A percentile compares a stretch with the other conserved stretches of the same genome.
Evolutionary conservation across 2,888 invertebrate genomes (phyloP).

Genomic region (Neelides folsomi): DNA sequence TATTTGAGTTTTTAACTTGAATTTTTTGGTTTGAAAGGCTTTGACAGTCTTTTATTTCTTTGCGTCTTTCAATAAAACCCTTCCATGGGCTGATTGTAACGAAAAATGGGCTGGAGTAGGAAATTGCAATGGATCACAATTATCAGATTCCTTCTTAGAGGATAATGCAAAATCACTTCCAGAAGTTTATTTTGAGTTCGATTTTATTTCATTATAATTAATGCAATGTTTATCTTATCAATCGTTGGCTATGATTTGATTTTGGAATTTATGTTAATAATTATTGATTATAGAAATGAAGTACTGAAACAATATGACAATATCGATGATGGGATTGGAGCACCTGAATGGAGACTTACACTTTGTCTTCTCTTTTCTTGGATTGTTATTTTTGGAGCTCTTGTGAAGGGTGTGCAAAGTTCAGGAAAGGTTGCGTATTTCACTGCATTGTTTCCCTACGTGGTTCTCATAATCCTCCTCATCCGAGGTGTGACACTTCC

Average conservation of each 20-base stretch:
- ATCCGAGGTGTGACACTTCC: constrained; percentile 45
- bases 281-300: constrained; percentile 28
- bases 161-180: constrained; percentile 40
- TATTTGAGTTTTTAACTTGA: too few relatives aligned
- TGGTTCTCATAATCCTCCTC: constrained; percentile 59
- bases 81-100: constrained; percentile 36
- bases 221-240: too few relatives aligned
- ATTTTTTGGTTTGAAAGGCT: constrained; percentile 18
- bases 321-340: constrained; percentile 33
- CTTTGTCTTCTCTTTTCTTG: constrained; percentile 52
- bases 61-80: constrained; percentile 33
- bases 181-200: constrained; percentile 46
- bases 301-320: constrained; percentile 31
- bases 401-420: constrained; percentile 59
- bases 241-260: too few relatives aligned
- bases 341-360: constrained; percentile 9
- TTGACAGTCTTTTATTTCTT: constrained; percentile 36
- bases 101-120: constrained; percentile 10
- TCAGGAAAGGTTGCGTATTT: constrained; percentile 76
- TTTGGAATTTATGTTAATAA: too few relatives aligned
- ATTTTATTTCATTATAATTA: constrained; percentile 8
- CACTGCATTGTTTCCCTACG: constrained; percentile 70
- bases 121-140: too few relatives aligned
- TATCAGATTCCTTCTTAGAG: too few relatives aligned
- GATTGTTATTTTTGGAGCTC: constrained; percentile 54